phyloP scores from a whole-genome alignment of 2,797 vertebrate species.

The Intellagama lesueurii region DNA sequence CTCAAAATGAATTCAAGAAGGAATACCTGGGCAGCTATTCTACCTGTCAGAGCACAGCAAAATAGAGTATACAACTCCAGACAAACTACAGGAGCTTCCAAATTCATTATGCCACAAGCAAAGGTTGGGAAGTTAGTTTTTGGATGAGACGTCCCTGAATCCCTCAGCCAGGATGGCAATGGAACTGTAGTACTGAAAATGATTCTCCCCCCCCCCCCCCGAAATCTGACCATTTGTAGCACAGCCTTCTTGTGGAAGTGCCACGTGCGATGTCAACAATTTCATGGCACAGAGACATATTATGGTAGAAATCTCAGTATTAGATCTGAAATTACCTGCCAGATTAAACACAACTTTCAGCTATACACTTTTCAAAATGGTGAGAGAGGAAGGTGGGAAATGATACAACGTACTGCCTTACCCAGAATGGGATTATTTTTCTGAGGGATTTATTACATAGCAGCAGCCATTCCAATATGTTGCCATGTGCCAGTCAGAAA shows the following conservation, averaged over 20 bases:
- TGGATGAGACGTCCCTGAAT: too few species aligned
- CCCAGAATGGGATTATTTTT: neutral
- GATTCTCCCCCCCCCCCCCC: too few species aligned
- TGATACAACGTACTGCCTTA: neutral
- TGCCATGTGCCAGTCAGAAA: neutral
- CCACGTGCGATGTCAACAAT: neutral
- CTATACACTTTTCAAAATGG: neutral
- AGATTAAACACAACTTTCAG: neutral
- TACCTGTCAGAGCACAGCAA: neutral
- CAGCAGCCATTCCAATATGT: neutral
- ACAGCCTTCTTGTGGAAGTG: neutral
- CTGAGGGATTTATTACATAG: neutral
- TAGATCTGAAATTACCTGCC: neutral
- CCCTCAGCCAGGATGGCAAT: too few species aligned
- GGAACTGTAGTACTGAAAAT: too few species aligned
- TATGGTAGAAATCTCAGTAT: neutral
- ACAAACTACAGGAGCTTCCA: neutral
- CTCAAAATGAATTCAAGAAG: too few species aligned
- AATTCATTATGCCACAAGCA: neutral
- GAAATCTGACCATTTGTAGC: neutral
- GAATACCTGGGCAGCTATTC: neutral
- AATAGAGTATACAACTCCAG: neutral
- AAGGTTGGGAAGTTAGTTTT: too few species aligned
- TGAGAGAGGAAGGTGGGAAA: neutral
- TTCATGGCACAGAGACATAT: neutral